These are phyloP conservation scores for Pagetopsis macropterus DNA, from an alignment of 2,797 vertebrate genomes.

Conservation along the genomic window DNA sequence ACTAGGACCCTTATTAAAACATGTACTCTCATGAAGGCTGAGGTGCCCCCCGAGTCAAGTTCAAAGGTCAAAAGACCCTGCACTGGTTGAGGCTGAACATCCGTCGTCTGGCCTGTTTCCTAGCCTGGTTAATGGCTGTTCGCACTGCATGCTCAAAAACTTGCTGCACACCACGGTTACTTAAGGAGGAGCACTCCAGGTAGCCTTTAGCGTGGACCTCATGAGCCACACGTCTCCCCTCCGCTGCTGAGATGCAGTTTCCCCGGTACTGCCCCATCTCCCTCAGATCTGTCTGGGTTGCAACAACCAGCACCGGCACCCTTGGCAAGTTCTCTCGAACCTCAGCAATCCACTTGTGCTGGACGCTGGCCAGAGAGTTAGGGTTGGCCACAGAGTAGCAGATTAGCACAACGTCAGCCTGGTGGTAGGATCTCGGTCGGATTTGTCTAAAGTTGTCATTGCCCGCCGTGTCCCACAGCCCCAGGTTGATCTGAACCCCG, in stretches of 20 bases:
- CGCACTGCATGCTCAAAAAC: constrained; percentile 95
- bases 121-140: constrained; percentile 88
- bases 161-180: constrained; percentile 93
- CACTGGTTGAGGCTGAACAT: constrained; percentile 91
- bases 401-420: constrained; percentile 93
- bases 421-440: constrained; percentile 94
- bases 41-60: constrained; percentile 7
- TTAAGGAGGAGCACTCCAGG: constrained; percentile 94
- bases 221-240: constrained; percentile 90
- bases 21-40: background rate
- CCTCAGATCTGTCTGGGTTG: constrained; percentile 94
- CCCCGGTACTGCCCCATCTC: constrained; percentile 85
- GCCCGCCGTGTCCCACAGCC: constrained; percentile 96
- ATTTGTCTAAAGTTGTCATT: constrained; percentile 92
- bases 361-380: constrained; percentile 87
- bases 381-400: constrained; percentile 97
- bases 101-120: constrained; percentile 84
- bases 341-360: constrained; percentile 92
- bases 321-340: constrained; percentile 89
- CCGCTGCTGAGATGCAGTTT: constrained; percentile 83
- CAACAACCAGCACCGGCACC: constrained; percentile 92
- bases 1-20: background rate
- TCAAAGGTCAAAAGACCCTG: constrained; percentile 84
- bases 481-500: constrained; percentile 92
- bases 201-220: constrained; percentile 93